These are phyloP conservation scores for Nebria salina DNA, from an alignment of 2,888 invertebrate genomes.

Conservation along the genomic window DNA sequence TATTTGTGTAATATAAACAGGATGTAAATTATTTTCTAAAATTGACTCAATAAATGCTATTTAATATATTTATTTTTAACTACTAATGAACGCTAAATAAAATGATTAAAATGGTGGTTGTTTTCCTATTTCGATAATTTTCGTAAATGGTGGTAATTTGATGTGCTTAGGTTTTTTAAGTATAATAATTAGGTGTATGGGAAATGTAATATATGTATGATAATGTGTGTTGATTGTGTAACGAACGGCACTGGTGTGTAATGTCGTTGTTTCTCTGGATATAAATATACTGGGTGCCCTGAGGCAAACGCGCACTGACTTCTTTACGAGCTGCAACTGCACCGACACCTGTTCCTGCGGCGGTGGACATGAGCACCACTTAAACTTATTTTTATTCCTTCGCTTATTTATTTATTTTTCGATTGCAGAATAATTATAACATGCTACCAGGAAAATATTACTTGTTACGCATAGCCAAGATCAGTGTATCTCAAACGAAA, in stretches of 20 bases:
- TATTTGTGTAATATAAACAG: too few species aligned
- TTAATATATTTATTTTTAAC: too few species aligned
- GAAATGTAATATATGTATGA: neutral
- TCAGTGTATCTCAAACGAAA: conserved; percentile 26
- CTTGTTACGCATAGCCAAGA: conserved; percentile 34
- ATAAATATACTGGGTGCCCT: conserved; percentile 31
- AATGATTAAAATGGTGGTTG: too few species aligned
- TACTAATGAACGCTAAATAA: too few species aligned
- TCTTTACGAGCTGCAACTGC: conserved; percentile 56
- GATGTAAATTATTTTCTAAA: too few species aligned
- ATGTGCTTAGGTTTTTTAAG: too few species aligned
- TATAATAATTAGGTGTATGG: too few species aligned
- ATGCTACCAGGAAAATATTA: conserved; percentile 42
- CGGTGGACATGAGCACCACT: conserved; percentile 20
- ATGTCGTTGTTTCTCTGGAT: conserved; percentile 5
- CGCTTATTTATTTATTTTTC: conserved; percentile 22
- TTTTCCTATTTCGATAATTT: too few species aligned
- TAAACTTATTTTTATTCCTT: conserved; percentile 23
- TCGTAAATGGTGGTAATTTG: too few species aligned
- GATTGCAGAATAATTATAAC: conserved; percentile 44
- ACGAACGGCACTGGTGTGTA: conserved; percentile 23
- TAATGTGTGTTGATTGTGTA: conserved; percentile 4
- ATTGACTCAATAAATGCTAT: too few species aligned
- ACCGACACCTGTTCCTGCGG: conserved; percentile 55
- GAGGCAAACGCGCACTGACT: conserved; percentile 3